These are phyloP conservation scores for Hypothenemus hampei DNA, from an alignment of 1,140 invertebrate species.

Conservation along the genomic window DNA sequence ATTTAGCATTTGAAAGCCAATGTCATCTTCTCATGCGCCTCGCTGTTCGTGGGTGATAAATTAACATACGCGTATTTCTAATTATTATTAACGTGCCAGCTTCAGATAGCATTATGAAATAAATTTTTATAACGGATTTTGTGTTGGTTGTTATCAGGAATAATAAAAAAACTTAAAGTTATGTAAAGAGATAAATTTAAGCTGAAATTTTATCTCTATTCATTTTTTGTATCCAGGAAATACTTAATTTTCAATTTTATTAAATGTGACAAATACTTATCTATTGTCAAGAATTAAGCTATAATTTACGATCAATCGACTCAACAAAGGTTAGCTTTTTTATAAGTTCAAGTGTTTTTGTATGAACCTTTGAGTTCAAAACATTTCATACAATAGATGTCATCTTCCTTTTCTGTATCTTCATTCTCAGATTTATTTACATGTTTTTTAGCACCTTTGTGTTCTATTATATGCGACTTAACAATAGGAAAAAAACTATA, in stretches of 20 bases:
- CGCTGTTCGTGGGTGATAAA: background rate
- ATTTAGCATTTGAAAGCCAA: background rate
- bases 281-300: too few species aligned
- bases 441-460: slow-evolving; percentile 11
- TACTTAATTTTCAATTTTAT: too few species aligned
- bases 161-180: too few species aligned
- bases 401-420: background rate
- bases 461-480: slow-evolving; percentile 9
- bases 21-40: background rate
- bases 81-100: background rate
- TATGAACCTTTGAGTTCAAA: background rate
- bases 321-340: too few species aligned
- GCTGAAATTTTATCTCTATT: too few species aligned
- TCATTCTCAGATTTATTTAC: slow-evolving; percentile 11
- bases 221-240: too few species aligned
- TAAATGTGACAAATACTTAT: too few species aligned
- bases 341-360: slow-evolving; percentile 3
- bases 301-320: too few species aligned
- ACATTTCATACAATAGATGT: background rate
- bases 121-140: too few species aligned
- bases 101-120: too few species aligned
- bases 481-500: slow-evolving; percentile 8
- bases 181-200: too few species aligned
- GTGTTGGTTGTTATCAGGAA: too few species aligned
- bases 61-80: background rate